These are phyloP conservation scores for Aphidius colemani DNA, from an alignment of 2,888 invertebrate genomes.

Conservation along the genomic window DNA sequence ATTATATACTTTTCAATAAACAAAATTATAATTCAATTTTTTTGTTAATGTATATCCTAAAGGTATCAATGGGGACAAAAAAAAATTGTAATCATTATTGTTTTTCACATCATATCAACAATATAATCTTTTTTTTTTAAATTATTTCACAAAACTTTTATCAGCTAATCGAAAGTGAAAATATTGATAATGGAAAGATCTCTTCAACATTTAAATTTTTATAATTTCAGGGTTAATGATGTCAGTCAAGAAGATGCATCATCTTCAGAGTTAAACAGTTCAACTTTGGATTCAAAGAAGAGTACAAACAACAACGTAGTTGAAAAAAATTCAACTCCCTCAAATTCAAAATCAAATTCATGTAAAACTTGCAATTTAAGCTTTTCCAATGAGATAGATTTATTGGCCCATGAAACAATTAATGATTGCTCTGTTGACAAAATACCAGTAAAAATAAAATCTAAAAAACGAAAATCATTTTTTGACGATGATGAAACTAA, in stretches of 20 bases:
- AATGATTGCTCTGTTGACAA: conserved; percentile 13
- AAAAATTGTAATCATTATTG: background rate
- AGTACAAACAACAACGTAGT: background rate
- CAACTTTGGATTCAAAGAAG: too few species aligned
- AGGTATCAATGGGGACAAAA: background rate
- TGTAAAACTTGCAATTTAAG: conserved; percentile 43
- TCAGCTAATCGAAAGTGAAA: too few species aligned
- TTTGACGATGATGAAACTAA: too few species aligned
- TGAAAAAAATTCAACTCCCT: conserved; percentile 1
- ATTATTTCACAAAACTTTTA: too few species aligned
- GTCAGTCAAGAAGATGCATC: too few species aligned
- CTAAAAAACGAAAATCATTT: background rate
- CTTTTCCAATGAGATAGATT: conserved; percentile 32
- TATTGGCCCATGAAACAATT: conserved; percentile 41
- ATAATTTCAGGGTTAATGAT: background rate
- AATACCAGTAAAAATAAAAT: conserved; percentile 32
- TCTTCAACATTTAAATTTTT: background rate
- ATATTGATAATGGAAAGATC: background rate
- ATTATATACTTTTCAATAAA: conserved; percentile 39
- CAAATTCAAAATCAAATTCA: background rate
- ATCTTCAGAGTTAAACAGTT: too few species aligned
- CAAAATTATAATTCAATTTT: conserved; percentile 8
- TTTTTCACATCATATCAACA: background rate
- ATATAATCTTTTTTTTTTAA: background rate
- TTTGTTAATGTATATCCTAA: background rate